These are phyloP conservation scores for Selenia dentaria DNA, from an alignment of 2,888 invertebrate species.

Conservation along the genomic window DNA sequence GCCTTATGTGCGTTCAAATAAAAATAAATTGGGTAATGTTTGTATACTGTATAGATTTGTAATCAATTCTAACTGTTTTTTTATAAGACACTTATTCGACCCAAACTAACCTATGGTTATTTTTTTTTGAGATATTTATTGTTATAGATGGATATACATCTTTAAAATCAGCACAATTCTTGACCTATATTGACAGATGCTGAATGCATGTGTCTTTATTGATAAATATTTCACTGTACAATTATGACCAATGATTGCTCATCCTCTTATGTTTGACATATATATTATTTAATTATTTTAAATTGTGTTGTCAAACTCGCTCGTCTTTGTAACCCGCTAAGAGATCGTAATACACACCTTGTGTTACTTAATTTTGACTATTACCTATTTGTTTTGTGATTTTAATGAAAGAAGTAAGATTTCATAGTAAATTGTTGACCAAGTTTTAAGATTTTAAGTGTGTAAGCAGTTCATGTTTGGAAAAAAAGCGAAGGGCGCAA, in stretches of 20 bases:
- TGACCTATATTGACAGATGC: background rate
- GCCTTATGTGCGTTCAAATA: conserved; percentile 3
- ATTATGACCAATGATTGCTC: background rate
- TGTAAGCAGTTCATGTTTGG: conserved; percentile 1
- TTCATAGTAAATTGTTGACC: conserved; percentile 4
- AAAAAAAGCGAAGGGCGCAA: too few species aligned
- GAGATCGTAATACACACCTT: conserved; percentile 37
- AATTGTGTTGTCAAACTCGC: conserved; percentile 27
- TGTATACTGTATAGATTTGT: too few species aligned
- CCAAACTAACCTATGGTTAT: background rate
- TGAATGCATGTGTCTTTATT: background rate
- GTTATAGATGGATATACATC: conserved; percentile 18
- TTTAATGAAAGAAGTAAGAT: conserved; percentile 1
- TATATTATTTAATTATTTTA: conserved; percentile 9
- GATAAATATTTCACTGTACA: background rate
- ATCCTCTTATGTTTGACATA: background rate
- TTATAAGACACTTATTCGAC: too few species aligned
- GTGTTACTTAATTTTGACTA: conserved; percentile 38
- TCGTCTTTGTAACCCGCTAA: conserved; percentile 39
- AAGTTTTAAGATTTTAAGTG: conserved; percentile 1
- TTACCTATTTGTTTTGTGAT: conserved; percentile 26
- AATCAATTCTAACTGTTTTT: too few species aligned
- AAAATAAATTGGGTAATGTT: background rate
- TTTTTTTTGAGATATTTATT: conserved; percentile 27
- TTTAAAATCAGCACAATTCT: background rate